phyloP scores from a whole-genome alignment of 2,113 vertebrate species.

The Cervus canadensis region DNA sequence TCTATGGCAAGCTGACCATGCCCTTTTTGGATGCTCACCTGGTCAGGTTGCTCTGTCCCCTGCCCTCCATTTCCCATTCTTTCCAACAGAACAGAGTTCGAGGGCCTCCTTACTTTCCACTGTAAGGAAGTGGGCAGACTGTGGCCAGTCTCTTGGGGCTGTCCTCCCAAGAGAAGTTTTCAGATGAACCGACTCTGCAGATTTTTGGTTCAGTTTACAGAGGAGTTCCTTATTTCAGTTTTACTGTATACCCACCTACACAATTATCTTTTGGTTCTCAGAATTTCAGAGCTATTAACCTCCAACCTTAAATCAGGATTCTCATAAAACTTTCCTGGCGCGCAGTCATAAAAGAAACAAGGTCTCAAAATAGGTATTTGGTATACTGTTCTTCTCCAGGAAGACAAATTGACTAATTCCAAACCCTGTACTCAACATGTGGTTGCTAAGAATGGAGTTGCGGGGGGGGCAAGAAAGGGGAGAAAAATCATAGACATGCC shows the following conservation, averaged over 20 bases:
- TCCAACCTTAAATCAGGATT: slow-evolving; percentile 45
- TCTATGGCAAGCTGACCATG: not conserved
- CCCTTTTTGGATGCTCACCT: not conserved
- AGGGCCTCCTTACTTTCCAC: not conserved
- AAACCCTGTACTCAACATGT: not conserved
- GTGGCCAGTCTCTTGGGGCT: not conserved
- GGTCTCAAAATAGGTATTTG: slow-evolving; percentile 18
- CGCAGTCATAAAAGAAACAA: slow-evolving; percentile 42
- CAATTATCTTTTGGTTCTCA: slow-evolving; percentile 50
- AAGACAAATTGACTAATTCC: slow-evolving; percentile 53
- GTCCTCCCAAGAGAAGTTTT: not conserved
- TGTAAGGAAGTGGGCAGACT: not conserved
- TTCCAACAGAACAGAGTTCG: not conserved
- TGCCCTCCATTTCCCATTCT: not conserved
- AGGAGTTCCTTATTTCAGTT: slow-evolving; percentile 68
- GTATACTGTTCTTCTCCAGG: not conserved
- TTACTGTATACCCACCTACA: slow-evolving; percentile 59
- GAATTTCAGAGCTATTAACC: slow-evolving; percentile 51
- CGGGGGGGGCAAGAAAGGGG: not conserved
- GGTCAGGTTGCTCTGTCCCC: not conserved
- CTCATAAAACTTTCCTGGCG: slow-evolving; percentile 59
- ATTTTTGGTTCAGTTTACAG: slow-evolving; percentile 7
- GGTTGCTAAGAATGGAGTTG: not conserved
- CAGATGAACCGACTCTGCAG: not conserved
- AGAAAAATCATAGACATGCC: not conserved